phyloP scores from a whole-genome alignment of 1,140 invertebrate genomes.

The Drosophila melanica region DNA sequence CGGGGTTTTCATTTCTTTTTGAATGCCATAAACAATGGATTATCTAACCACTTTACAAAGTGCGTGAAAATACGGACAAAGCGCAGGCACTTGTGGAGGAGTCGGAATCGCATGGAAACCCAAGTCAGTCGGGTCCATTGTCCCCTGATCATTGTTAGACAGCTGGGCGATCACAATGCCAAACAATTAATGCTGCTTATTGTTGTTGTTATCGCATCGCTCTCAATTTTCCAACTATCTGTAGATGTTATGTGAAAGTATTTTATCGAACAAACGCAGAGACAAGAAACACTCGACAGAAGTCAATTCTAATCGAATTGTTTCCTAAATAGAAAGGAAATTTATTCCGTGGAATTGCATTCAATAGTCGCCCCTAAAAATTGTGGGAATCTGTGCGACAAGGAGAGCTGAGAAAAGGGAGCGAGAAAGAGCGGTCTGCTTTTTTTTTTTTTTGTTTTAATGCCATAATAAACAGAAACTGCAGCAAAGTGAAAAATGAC shows the following conservation, averaged over 20 bases:
- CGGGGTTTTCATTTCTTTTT: constrained; percentile 15
- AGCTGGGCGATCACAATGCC: constrained; percentile 58
- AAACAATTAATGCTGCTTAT: constrained; percentile 78
- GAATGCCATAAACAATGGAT: constrained; percentile 74
- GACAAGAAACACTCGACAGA: constrained; percentile 66
- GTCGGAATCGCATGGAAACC: constrained; percentile 58
- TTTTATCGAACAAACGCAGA: constrained; percentile 37
- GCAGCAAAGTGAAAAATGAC: constrained; percentile 61
- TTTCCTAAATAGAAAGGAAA: constrained; percentile 65
- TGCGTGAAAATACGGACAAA: constrained; percentile 65
- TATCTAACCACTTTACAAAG: constrained; percentile 78
- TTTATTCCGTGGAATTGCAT: constrained; percentile 57
- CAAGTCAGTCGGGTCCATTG: constrained; percentile 33
- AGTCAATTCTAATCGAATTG: constrained; percentile 83
- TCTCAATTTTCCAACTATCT: constrained; percentile 19
- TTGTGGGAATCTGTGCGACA: constrained; percentile 62
- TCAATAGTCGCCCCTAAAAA: constrained; percentile 55
- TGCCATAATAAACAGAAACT: constrained; percentile 72
- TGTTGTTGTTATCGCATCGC: constrained; percentile 64
- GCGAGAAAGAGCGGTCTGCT: neutral
- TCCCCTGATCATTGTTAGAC: constrained; percentile 36
- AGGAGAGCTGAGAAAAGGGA: neutral
- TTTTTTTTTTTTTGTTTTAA: too few relatives aligned
- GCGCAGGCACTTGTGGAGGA: constrained; percentile 43
- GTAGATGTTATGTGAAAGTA: constrained; percentile 65